Evolutionary conservation across 2,888 invertebrate species (phyloP).

Genomic region (Pristionchus fissidentatus): DNA sequence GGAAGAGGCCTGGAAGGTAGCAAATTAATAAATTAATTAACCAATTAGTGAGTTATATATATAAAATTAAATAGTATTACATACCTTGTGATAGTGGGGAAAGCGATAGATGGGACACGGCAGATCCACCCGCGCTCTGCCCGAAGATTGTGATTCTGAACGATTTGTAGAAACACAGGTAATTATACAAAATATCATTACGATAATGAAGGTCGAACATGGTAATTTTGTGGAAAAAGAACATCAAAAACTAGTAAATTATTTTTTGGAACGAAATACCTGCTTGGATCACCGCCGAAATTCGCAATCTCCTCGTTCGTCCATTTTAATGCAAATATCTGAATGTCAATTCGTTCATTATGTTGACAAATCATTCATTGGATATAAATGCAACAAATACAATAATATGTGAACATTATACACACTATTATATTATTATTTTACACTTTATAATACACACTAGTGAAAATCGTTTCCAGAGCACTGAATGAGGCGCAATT

Average conservation of each 20-base stretch:
- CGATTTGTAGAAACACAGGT: background rate
- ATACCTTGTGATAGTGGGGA: background rate
- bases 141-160: conserved; percentile 26
- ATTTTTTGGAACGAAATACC: background rate
- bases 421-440: background rate
- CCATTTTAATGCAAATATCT: background rate
- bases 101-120: background rate
- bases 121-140: background rate
- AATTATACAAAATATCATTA: no score
- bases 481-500: no score
- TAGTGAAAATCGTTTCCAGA: background rate
- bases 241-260: background rate
- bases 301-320: background rate
- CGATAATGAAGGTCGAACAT: no score
- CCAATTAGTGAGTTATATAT: background rate
- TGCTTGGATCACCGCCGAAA: background rate
- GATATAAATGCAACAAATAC: background rate
- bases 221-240: background rate
- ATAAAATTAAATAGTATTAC: background rate
- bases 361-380: no score
- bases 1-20: conserved; percentile 28
- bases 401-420: background rate
- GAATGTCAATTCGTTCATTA: no score
- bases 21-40: background rate
- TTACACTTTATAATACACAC: background rate